Percentiles rank a stretch among this genome's conserved stretches.
Evolutionary conservation across 2,797 vertebrate species (phyloP).

Genomic region (Clarias pachynema): DNA sequence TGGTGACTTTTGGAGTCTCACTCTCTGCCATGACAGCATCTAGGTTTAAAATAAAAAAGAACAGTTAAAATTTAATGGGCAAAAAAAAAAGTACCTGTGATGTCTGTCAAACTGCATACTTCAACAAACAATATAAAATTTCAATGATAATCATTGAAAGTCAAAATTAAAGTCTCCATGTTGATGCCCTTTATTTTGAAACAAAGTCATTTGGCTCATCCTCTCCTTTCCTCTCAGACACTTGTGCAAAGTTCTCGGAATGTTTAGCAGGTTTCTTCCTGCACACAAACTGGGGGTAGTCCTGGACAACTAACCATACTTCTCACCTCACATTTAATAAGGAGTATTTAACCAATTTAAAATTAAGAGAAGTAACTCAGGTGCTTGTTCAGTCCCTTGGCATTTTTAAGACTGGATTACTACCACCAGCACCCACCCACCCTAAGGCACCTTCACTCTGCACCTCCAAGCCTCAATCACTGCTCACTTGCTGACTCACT

Average conservation of each 20-base stretch:
- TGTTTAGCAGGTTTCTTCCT: neutral
- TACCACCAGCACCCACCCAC: neutral
- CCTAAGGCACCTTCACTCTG: neutral
- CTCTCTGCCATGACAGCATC: slow-evolving; percentile 83
- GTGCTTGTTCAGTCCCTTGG: neutral
- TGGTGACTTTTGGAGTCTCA: slow-evolving; percentile 90
- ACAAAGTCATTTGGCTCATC: neutral
- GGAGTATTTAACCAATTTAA: neutral
- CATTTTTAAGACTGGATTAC: neutral
- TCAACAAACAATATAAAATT: neutral
- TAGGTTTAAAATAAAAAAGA: slow-evolving; percentile 40
- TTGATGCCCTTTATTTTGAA: neutral
- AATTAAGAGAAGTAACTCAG: neutral
- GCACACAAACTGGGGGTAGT: neutral
- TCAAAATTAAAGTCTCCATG: neutral
- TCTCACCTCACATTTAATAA: neutral
- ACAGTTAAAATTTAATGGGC: neutral
- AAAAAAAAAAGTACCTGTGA: neutral
- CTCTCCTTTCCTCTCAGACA: neutral
- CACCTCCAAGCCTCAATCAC: neutral
- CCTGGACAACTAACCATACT: neutral
- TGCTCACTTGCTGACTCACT: neutral
- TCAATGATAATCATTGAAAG: neutral
- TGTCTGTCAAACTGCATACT: neutral
- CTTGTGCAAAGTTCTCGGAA: neutral